Evolutionary conservation across 2,888 invertebrate species (phyloP), one percentile per base, ranked within the genome.

Genomic region (Philopedon plagiatum): DNA sequence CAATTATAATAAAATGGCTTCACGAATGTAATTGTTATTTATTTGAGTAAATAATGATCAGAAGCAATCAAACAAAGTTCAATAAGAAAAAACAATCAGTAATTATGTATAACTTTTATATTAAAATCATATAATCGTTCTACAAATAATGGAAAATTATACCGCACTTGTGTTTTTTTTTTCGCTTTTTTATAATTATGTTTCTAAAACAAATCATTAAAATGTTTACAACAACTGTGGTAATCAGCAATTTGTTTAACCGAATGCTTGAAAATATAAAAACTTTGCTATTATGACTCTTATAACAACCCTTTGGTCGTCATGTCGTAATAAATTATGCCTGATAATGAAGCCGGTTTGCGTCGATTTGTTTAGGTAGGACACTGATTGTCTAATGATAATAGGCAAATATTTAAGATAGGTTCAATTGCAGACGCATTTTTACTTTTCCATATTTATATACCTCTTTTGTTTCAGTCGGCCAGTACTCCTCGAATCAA

Each of bases 401-500:
- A n/a, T n/a, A n/a, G n/a, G n/a, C n/a, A n/a, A n/a, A n/a, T n/a
- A n/a, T n/a, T n/a, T n/a, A n/a, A n/a, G n/a, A n/a, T n/a, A n/a
- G n/a, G n/a, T n/a, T n/a, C n/a, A n/a, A n/a, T n/a, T n/a, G n/a
- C n/a, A n/a, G n/a, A n/a, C n/a, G n/a, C n/a, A n/a, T n/a, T n/a
- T n/a, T n/a, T n/a, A n/a, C n/a, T n/a, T n/a, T n/a, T n/a, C n/a
- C n/a, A n/a, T 34, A n/a, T 19, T 32, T 29, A 51, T 15, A 34
- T 51, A 21, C 9, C 26, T 29, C 56, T 34, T 66, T 54, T 26
- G 18, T 76, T 78, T 57, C 77, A 81, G 81, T 64, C 76, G 34
- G 75, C 77, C 62, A 79, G 76, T 44, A 75, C 80, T 29, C 76
- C 74, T 75, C 87, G 86, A 76, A 83, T 84, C 74, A 86, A 86